Evolutionary conservation across 2,113 vertebrate genomes (phyloP).

Genomic region (Ondatra zibethicus): DNA sequence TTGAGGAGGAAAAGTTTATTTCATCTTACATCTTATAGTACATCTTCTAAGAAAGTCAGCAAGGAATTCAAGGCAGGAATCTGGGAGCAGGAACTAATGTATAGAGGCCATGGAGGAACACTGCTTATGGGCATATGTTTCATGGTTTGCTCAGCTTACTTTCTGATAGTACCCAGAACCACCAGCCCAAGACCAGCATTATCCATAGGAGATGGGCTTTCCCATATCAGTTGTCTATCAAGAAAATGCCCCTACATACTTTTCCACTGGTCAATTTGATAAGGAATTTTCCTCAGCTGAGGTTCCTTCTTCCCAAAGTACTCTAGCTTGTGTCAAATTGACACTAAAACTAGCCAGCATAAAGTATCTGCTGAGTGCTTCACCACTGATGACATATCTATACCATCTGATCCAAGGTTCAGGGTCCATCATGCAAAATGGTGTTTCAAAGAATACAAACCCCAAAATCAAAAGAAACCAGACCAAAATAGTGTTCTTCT

Average conservation of each 20-base stretch:
- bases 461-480: background rate
- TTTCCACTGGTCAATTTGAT: background rate
- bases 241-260: background rate
- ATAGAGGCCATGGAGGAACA: background rate
- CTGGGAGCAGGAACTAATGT: background rate
- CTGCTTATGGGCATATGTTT: background rate
- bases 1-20: background rate
- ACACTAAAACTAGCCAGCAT: background rate
- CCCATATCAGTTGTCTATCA: background rate
- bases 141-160: too few relatives aligned
- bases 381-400: background rate
- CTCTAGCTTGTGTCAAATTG: background rate
- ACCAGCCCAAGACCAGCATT: background rate
- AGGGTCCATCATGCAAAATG: background rate
- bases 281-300: background rate
- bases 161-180: background rate
- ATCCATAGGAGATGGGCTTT: background rate
- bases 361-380: background rate
- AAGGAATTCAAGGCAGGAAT: background rate
- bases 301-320: background rate
- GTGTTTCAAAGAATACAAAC: background rate
- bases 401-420: background rate
- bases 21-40: background rate
- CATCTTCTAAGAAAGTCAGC: background rate
- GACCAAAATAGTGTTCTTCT: background rate